Conservation (phyloP, 2,113 vertebrate species). For the Numenius arquata region DNA sequence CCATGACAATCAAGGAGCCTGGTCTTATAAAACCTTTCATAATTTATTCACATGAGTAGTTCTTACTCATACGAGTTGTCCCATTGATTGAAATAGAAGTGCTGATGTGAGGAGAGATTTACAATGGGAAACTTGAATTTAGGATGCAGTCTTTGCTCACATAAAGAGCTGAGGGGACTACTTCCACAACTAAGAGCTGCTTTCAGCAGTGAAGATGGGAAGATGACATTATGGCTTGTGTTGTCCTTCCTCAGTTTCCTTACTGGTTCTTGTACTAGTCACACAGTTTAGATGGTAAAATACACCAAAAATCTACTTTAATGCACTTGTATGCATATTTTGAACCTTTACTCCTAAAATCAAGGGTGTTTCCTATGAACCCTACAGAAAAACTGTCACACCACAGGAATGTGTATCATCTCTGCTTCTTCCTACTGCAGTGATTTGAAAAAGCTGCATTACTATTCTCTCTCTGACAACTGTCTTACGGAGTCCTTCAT, state of each 20-base stretch:
- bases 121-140: not conserved
- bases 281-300: not conserved
- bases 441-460: not conserved
- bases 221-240: not conserved
- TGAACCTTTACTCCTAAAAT: not conserved
- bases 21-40: conserved; percentile 16
- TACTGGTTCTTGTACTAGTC: not conserved
- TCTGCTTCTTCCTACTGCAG: not conserved
- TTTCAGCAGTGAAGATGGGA: not conserved
- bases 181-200: not conserved
- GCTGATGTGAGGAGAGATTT: not conserved
- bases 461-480: not conserved
- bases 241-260: not conserved
- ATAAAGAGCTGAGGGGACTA: not conserved
- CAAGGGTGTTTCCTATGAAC: not conserved
- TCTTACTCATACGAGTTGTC: conserved; percentile 14
- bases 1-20: conserved; percentile 36
- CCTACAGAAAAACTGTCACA: not conserved
- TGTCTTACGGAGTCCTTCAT: not conserved
- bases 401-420: not conserved
- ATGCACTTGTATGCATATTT: not conserved
- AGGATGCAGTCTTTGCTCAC: not conserved
- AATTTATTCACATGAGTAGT: conserved; percentile 61
- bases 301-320: not conserved
- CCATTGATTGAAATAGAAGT: not conserved